Conservation (phyloP, 2,113 vertebrate genomes). For the Thunnus maccoyii region DNA sequence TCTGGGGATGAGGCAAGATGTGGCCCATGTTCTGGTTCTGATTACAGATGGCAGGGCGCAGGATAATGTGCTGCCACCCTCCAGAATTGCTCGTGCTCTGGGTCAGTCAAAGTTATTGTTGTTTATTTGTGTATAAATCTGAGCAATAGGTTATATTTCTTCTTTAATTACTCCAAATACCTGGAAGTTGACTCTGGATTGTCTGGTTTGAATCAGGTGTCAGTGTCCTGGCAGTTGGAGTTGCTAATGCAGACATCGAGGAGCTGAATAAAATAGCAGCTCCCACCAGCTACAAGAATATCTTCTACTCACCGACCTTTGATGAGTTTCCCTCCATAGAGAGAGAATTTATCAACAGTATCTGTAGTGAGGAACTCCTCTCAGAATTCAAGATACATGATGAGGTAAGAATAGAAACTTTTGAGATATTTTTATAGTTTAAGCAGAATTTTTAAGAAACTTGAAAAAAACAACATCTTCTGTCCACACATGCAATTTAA, state of each 20-base stretch:
- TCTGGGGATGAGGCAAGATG: constrained; percentile 88
- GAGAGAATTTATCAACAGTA: constrained; percentile 85
- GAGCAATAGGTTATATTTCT: no score
- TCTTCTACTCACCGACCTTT: constrained; percentile 88
- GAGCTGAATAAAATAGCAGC: constrained; percentile 87
- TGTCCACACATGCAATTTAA: background rate
- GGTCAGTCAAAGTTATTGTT: constrained; percentile 77
- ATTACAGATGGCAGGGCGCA: constrained; percentile 92
- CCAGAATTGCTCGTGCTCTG: constrained; percentile 86
- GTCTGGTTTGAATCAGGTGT: constrained; percentile 81
- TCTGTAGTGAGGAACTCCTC: constrained; percentile 85
- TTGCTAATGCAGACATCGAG: constrained; percentile 86
- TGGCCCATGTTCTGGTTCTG: constrained; percentile 87
- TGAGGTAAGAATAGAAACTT: constrained; percentile 63
- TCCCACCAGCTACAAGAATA: constrained; percentile 84
- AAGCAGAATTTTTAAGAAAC: background rate
- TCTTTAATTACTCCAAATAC: no score
- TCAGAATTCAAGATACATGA: constrained; percentile 78
- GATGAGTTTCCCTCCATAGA: constrained; percentile 89
- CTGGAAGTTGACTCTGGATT: background rate
- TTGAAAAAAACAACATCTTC: background rate
- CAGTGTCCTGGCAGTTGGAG: constrained; percentile 87
- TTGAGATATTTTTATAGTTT: background rate
- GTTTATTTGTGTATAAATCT: background rate
- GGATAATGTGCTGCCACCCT: constrained; percentile 88